Percentiles rank a stretch among this genome's conserved stretches.
Evolutionary conservation across 2,888 invertebrate genomes (phyloP).

Genomic region (Punctoribates punctum): DNA sequence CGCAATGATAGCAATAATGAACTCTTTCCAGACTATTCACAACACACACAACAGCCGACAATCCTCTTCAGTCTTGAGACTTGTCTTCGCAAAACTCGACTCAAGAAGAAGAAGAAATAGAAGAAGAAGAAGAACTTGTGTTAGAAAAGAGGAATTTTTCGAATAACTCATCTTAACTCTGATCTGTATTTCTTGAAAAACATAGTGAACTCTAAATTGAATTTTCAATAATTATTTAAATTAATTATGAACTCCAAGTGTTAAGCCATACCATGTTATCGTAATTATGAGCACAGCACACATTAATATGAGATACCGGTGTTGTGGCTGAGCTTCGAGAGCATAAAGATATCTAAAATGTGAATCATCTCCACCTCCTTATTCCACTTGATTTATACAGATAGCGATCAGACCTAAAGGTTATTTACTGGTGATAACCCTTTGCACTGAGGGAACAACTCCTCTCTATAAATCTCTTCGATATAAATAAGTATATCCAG

Average conservation of each 20-base stretch:
- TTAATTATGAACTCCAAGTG: neutral
- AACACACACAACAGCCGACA: neutral
- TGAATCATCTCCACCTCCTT: conserved; percentile 20
- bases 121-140: neutral
- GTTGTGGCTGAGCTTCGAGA: neutral
- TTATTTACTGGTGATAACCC: conserved; percentile 23
- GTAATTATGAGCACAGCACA: neutral
- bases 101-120: too few relatives aligned
- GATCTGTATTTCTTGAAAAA: too few relatives aligned
- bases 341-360: conserved; percentile 28
- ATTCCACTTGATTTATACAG: conserved; percentile 25
- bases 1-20: neutral
- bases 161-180: neutral
- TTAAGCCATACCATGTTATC: neutral
- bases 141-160: neutral
- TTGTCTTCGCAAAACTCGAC: neutral
- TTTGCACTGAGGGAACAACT: neutral
- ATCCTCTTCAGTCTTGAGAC: neutral
- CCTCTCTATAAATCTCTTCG: conserved; percentile 11
- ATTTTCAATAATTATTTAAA: conserved; percentile 4
- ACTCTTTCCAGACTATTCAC: neutral
- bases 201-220: neutral
- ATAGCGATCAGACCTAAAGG: conserved; percentile 15
- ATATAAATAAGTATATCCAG: neutral
- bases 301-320: neutral